Conservation (phyloP, 2,797 vertebrate species). For the Pantherophis alleghaniensis region DNA sequence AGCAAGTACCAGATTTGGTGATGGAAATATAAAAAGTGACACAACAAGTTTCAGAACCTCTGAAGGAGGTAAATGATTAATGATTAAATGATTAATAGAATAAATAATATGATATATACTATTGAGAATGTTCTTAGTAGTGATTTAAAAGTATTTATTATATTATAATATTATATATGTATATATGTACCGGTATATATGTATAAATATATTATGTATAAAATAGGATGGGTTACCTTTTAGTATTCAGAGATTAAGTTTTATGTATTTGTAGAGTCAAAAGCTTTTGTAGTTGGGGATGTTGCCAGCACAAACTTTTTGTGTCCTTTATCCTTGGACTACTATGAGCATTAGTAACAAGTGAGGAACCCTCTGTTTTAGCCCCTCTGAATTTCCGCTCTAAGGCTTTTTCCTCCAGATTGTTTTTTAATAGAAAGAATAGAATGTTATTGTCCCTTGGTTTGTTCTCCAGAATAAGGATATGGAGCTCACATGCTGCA, state of each 20-base stretch:
- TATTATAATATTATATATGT: not conserved
- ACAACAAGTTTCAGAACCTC: constrained; percentile 80
- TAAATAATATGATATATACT: constrained; percentile 5
- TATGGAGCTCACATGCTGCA: not conserved
- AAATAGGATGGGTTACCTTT: not conserved
- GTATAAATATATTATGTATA: not conserved
- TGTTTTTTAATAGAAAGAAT: not conserved
- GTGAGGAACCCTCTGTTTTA: not conserved
- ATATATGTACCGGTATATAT: not conserved
- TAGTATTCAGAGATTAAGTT: not conserved
- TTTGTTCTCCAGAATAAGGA: not conserved
- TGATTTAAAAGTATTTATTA: not conserved
- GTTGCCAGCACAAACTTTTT: not conserved
- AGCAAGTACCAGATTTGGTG: constrained; percentile 87
- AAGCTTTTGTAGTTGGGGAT: too few species aligned
- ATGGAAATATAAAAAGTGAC: constrained; percentile 81
- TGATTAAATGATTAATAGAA: not conserved
- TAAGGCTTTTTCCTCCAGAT: not conserved
- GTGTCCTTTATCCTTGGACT: not conserved
- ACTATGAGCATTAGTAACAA: not conserved
- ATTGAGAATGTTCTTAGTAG: not conserved
- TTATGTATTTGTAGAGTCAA: not conserved
- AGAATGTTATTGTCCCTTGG: not conserved
- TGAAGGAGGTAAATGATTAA: constrained; percentile 79
- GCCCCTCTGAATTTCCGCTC: not conserved